phyloP scores from a whole-genome alignment of 2,113 vertebrate species.

The Neodontobutis hainanensis region DNA sequence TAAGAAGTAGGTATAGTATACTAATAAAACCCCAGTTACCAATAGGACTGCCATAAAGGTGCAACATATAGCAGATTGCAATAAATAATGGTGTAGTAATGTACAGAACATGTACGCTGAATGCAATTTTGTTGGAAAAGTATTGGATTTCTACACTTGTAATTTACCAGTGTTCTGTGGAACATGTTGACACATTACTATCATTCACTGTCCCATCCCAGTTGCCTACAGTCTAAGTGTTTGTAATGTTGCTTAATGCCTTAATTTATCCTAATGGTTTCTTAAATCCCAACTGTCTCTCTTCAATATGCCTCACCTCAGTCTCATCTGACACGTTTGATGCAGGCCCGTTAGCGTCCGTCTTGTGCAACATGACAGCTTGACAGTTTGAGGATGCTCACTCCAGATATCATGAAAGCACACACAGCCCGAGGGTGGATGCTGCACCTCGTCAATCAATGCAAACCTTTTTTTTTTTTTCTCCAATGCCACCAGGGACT shows the following conservation, averaged over 20 bases:
- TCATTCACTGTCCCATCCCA: too few relatives aligned
- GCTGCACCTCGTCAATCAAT: constrained; percentile 44
- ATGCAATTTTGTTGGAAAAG: too few relatives aligned
- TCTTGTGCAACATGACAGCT: constrained; percentile 49
- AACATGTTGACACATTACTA: too few relatives aligned
- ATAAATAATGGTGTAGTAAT: too few relatives aligned
- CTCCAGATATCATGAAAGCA: constrained; percentile 19
- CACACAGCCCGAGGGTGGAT: constrained; percentile 31
- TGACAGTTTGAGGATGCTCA: constrained; percentile 64
- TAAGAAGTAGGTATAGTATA: too few relatives aligned
- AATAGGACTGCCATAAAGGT: too few relatives aligned
- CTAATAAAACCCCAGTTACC: too few relatives aligned
- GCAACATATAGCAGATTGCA: too few relatives aligned
- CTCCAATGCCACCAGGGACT: constrained; percentile 11
- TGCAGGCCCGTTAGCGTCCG: constrained; percentile 27
- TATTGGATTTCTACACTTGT: too few relatives aligned
- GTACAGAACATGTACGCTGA: too few relatives aligned
- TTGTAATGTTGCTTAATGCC: background rate
- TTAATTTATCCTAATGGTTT: constrained; percentile 11
- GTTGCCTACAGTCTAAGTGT: background rate
- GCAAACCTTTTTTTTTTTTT: constrained; percentile 19
- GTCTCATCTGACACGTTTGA: constrained; percentile 30
- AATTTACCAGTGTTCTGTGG: too few relatives aligned
- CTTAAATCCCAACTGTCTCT: background rate
- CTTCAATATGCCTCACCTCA: too few relatives aligned